Evolutionary conservation across 2,113 vertebrate genomes (phyloP).

Genomic region (Dromaius novaehollandiae): DNA sequence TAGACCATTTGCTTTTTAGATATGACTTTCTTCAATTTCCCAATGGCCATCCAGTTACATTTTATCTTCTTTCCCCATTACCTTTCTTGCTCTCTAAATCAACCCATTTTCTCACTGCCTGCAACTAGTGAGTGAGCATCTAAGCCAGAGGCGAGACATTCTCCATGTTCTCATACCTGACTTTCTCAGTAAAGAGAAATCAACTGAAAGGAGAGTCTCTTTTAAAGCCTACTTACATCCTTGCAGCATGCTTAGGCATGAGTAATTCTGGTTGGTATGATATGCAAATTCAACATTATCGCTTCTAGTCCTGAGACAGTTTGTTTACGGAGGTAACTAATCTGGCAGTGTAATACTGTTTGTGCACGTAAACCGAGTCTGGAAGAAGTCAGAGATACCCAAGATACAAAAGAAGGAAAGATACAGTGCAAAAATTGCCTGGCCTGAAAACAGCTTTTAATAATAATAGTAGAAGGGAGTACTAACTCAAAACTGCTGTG

Average conservation of each 20-base stretch:
- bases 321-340: not conserved
- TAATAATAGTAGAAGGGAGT: not conserved
- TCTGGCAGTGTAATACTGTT: not conserved
- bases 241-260: not conserved
- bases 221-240: not conserved
- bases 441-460: not conserved
- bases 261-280: not conserved
- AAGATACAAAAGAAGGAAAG: not conserved
- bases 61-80: not conserved
- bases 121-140: not conserved
- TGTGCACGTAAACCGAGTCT: not conserved
- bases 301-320: not conserved
- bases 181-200: not conserved
- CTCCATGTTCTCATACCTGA: not conserved
- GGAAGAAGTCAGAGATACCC: not conserved
- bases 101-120: not conserved
- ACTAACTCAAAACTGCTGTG: not conserved
- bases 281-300: not conserved
- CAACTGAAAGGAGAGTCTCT: not conserved
- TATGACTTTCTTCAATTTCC: not conserved
- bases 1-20: not conserved
- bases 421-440: not conserved
- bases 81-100: not conserved
- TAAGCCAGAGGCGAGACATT: not conserved
- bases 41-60: fast-evolving